Base-by-base conservation (phyloP, 2,888 invertebrate species). In the Cryptocheilus praepositus region DNA sequence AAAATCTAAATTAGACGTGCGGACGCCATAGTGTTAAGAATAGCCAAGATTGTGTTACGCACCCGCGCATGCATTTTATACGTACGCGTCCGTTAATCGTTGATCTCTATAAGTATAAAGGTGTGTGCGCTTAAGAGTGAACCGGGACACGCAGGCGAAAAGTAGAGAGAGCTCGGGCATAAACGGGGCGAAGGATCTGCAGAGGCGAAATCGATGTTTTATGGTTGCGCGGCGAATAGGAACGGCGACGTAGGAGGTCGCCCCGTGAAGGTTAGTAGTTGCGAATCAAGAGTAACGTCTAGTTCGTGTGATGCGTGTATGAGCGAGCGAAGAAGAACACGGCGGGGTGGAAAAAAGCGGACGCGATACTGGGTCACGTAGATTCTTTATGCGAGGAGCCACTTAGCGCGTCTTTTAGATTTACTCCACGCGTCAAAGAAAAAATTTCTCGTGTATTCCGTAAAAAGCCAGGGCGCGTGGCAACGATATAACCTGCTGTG, bases 321-420 rank as follows among this genome's bases (percentile, higher is more conserved):
- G 62, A 69, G 46, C 67, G 63, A 65, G 43, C 52, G 55, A 54
- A 49, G 45, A 46, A 44, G 64, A 25, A 22, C 25, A 18, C 36
- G 51, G 28, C 21, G 46, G 44, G 16, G n/a, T n/a, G 43, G n/a
- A 22, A 58, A 56, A 19, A 56, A 8, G 46, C 8, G 22, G 8
- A 49, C 49, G 58, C 51, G 49, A 64, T 55, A 43, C 65, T 45
- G 62, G 58, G 78, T 82, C 83, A 83, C 83, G 83, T 82, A 78
- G 73, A 65, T 71, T 76, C 79, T 79, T 83, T 81, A 82, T 83
- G 80, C 74, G 77, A 70, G 71, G 67, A 79, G 68, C 75, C 75
- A 81, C 82, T 82, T 78, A 78, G 70, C 54, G 73, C 71, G 70
- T 73, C 73, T 73, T 70, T 73, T 71, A 71, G 73, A 81, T 81